Evolutionary conservation across 2,113 vertebrate genomes (phyloP).

Genomic region (Sorex araneus): DNA sequence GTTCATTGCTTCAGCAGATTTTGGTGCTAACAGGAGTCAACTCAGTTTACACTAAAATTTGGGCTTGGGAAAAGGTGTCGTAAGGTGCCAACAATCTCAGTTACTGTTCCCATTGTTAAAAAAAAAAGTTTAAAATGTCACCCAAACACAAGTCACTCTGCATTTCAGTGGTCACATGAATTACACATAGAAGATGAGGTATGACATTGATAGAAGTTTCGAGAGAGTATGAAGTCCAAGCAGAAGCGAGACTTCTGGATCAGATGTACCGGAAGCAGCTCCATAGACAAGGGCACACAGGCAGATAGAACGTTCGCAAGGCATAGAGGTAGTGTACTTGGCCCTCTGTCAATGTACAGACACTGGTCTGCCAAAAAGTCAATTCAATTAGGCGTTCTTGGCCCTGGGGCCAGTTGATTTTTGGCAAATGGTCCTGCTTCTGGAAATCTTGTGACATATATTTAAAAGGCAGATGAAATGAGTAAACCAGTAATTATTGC

Average conservation of each 20-base stretch:
- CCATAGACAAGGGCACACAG: background rate
- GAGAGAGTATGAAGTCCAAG: background rate
- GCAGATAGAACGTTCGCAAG: background rate
- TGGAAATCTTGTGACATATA: slow-evolving; percentile 14
- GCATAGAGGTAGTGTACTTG: background rate
- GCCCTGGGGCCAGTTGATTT: slow-evolving; percentile 3
- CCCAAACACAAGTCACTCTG: too few relatives aligned
- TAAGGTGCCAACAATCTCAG: background rate
- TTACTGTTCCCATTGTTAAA: too few relatives aligned
- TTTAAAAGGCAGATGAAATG: background rate
- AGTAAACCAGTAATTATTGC: background rate
- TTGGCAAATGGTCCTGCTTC: slow-evolving; percentile 16
- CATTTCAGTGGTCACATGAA: background rate
- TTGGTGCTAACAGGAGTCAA: background rate
- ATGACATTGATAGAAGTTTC: background rate
- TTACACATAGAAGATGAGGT: background rate
- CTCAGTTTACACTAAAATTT: background rate
- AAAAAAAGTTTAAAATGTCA: too few relatives aligned
- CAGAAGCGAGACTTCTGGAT: background rate
- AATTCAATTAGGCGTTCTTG: background rate
- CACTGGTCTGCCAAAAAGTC: slow-evolving; percentile 30
- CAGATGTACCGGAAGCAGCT: background rate
- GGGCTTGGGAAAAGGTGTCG: background rate
- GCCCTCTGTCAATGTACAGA: background rate
- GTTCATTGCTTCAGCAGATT: too few relatives aligned